These are phyloP conservation scores for Elanus axillaris DNA, from an alignment of 2,113 vertebrate genomes.

Conservation along the genomic window DNA sequence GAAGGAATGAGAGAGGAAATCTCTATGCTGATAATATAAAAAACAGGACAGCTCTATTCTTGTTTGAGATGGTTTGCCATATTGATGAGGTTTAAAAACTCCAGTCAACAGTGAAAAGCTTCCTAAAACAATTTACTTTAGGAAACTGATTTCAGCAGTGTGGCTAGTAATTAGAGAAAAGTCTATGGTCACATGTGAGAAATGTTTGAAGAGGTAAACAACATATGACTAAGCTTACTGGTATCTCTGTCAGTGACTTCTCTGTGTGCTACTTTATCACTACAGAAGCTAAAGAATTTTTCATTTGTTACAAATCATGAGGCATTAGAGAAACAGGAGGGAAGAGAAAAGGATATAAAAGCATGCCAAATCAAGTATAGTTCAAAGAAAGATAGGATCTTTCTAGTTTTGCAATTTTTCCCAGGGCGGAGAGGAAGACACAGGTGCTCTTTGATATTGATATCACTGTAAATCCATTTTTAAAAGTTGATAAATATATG, in stretches of 20 bases:
- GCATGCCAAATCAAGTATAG: neutral
- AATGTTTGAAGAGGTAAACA: neutral
- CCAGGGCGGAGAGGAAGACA: neutral
- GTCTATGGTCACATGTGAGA: neutral
- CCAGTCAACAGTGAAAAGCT: neutral
- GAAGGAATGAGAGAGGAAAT: neutral
- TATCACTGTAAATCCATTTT: neutral
- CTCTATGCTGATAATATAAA: neutral
- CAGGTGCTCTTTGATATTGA: neutral
- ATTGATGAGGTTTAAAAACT: neutral
- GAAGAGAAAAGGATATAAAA: neutral
- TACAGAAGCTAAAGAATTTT: neutral
- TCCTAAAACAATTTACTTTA: neutral
- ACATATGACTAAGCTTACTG: neutral
- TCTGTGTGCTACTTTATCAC: neutral
- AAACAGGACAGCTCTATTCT: neutral
- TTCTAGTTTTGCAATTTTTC: neutral
- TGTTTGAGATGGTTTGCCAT: neutral
- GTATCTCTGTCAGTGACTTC: neutral
- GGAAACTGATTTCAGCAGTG: neutral
- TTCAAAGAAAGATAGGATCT: neutral
- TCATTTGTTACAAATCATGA: neutral
- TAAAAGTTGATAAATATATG: neutral
- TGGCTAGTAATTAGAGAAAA: neutral
- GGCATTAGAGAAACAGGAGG: neutral